Percentiles rank a stretch among this genome's conserved stretches.
Evolutionary conservation across 1,140 invertebrate genomes (phyloP).

Genomic region (Stegodyphus mimosarum): DNA sequence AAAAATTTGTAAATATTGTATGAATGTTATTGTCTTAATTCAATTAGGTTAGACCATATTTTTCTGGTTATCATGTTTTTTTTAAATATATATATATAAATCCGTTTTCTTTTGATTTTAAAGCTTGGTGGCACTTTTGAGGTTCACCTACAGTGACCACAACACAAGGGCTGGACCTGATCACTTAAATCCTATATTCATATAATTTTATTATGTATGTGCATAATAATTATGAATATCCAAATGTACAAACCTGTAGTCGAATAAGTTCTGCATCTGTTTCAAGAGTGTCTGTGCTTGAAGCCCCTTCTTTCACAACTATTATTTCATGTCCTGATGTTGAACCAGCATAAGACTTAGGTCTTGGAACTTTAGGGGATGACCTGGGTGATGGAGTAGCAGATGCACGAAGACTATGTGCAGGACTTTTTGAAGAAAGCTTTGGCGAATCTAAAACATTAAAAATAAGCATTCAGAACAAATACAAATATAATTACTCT

Average conservation of each 20-base stretch:
- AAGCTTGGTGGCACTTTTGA: no score
- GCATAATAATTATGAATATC: no score
- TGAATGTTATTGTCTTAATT: no score
- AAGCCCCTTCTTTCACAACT: slow-evolving; percentile 81
- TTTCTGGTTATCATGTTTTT: no score
- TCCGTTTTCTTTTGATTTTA: no score
- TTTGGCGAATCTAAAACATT: slow-evolving; percentile 55
- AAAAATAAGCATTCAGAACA: neutral
- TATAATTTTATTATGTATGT: no score
- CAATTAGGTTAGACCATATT: no score
- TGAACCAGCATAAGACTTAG: slow-evolving; percentile 59
- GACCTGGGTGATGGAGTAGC: slow-evolving; percentile 53
- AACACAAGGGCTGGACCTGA: no score
- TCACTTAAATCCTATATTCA: no score
- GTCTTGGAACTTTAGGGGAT: slow-evolving; percentile 58
- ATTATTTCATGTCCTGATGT: slow-evolving; percentile 75
- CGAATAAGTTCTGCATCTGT: slow-evolving; percentile 84
- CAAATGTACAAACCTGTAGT: slow-evolving; percentile 73
- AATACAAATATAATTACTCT: neutral
- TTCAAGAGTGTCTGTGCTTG: slow-evolving; percentile 73
- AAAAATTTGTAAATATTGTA: no score
- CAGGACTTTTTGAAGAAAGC: slow-evolving; percentile 53
- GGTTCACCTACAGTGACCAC: no score
- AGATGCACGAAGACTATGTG: slow-evolving; percentile 55
- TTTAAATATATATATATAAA: no score